Evolutionary conservation across 2,113 vertebrate species (phyloP).

Genomic region (Sinosuthora webbiana): DNA sequence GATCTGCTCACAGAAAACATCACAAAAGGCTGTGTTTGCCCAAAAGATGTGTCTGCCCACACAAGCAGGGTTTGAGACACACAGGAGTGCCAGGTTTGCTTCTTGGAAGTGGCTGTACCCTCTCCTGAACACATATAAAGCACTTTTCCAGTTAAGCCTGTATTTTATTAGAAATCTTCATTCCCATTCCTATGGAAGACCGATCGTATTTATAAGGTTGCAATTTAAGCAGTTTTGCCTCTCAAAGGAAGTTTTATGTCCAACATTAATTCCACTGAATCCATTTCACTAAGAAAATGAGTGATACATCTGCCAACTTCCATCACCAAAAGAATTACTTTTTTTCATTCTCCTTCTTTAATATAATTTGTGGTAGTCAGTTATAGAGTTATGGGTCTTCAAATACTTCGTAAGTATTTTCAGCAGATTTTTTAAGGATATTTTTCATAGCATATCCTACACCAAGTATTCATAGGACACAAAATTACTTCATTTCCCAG

Average conservation of each 20-base stretch:
- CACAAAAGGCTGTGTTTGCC: fast-evolving
- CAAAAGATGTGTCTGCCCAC: fast-evolving
- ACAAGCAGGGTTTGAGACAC: neutral
- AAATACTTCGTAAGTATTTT: conserved; percentile 30
- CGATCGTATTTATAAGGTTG: neutral
- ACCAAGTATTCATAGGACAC: neutral
- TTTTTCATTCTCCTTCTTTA: conserved; percentile 51
- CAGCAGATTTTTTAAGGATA: neutral
- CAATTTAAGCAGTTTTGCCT: conserved; percentile 52
- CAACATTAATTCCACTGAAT: conserved; percentile 44
- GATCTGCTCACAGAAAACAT: neutral
- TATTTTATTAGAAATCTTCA: conserved; percentile 9
- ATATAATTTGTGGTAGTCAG: conserved; percentile 54
- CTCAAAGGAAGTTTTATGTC: conserved; percentile 59
- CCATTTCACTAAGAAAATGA: conserved; percentile 54
- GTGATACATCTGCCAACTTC: conserved; percentile 58
- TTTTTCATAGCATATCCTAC: neutral
- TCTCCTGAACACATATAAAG: neutral
- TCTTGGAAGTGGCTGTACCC: neutral
- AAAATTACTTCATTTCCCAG: conserved; percentile 17
- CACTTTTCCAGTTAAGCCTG: neutral
- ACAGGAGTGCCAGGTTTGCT: neutral
- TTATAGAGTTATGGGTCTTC: conserved; percentile 46
- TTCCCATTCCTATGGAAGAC: neutral
- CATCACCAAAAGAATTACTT: conserved; percentile 54